These are phyloP conservation scores for Patella pellucida DNA, from an alignment of 2,888 invertebrate genomes.

Conservation along the genomic window DNA sequence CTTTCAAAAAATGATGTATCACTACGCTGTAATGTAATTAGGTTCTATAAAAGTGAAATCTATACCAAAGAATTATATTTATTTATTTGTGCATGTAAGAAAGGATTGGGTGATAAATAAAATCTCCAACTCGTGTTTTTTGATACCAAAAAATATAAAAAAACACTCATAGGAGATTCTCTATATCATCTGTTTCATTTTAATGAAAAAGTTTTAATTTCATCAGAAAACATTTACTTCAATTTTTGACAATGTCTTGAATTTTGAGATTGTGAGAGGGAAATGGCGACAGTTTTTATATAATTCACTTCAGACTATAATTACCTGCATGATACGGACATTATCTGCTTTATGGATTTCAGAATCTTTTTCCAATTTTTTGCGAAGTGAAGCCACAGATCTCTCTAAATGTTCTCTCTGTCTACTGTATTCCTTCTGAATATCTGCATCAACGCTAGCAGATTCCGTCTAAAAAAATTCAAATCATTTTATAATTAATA, in stretches of 20 bases:
- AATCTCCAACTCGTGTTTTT: too few species aligned
- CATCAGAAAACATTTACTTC: not conserved
- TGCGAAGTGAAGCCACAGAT: slow-evolving; percentile 75
- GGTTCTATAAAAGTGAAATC: too few species aligned
- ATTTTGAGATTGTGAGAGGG: not conserved
- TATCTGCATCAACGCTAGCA: slow-evolving; percentile 71
- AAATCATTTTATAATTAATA: too few species aligned
- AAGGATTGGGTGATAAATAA: too few species aligned
- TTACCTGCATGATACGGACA: slow-evolving; percentile 78
- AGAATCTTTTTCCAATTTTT: slow-evolving; percentile 72
- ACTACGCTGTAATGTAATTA: too few species aligned
- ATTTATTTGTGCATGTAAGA: too few species aligned
- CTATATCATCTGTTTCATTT: not conserved
- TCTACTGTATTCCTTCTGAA: slow-evolving; percentile 74
- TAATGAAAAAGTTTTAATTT: not conserved
- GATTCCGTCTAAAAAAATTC: slow-evolving; percentile 59
- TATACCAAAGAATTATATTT: too few species aligned
- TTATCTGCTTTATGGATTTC: slow-evolving; percentile 74
- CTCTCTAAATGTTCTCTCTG: slow-evolving; percentile 87
- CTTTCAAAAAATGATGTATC: too few species aligned
- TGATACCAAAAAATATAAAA: too few species aligned
- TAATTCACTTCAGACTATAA: slow-evolving; percentile 17
- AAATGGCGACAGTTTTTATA: not conserved
- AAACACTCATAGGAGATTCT: too few species aligned
- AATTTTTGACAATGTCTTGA: not conserved